Evolutionary conservation across 2,888 invertebrate genomes (phyloP), one percentile per base, ranked within the genome.

Genomic region (Phragmatobia fuliginosa): DNA sequence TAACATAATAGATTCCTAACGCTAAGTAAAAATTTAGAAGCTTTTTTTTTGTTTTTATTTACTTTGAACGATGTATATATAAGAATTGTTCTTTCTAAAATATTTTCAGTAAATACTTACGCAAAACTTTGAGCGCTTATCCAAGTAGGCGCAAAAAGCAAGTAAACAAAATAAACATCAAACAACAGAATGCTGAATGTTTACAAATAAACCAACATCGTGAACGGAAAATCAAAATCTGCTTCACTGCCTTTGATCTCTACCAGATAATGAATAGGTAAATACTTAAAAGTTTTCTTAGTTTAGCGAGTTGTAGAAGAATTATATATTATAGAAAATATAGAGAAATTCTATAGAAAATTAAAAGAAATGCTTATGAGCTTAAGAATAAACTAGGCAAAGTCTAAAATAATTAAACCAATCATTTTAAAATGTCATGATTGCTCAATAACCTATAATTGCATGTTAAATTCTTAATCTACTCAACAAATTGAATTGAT

Each of bases 191-290:
- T 65, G 81, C 81, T 77, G 77, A 81, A 66, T 74, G 73, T 67
- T 74, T 69, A 71, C 73, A 83, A 77, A 81, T 74, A 77, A 79
- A 82, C 70, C 75, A 81, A 82, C 56, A 73, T 66, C 62, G 56
- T 41, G 59, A 71, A 70, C 63, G 72, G 72, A 66, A 79, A 81
- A 79, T 78, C 74, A 65, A 68, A 76, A 71, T 74, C 76, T 73
- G 70, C 74, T 56, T 70, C 38, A 49, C 36, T 45, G 60, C 58
- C 62, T 66, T 63, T 66, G 66, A 49, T 75, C 59, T 65, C 61
- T 62, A 71, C 72, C 64, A 79, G 82, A 76, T 78, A 78, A 81
- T 80, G 56, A 80, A 72, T 74, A 70, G 58, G 72, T 71, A 79
- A 82, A 82, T 62, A 81, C 62, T 69, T 67, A 56, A 67, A 70